Conservation (phyloP, 1,140 invertebrate genomes). For the Drosophila kohkoa region DNA sequence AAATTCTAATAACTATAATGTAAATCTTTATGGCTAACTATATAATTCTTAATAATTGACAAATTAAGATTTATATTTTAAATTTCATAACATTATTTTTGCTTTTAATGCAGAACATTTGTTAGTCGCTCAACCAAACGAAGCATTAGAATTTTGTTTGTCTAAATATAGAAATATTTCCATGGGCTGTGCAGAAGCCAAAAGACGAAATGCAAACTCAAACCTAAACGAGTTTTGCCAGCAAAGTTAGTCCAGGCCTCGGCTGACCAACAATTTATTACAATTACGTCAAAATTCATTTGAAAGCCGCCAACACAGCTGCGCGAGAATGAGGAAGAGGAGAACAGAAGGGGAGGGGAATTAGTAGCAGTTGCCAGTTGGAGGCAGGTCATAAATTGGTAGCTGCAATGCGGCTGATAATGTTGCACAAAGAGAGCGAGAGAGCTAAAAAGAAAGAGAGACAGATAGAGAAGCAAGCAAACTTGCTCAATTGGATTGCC, state of each 20-base stretch:
- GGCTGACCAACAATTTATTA: slow-evolving; percentile 80
- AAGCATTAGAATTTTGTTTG: slow-evolving; percentile 28
- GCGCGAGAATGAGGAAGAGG: background rate
- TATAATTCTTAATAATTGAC: no score
- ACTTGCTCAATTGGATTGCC: slow-evolving; percentile 65
- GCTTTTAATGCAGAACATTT: background rate
- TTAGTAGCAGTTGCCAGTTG: background rate
- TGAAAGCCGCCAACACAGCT: slow-evolving; percentile 57
- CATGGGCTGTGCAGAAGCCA: slow-evolving; percentile 13
- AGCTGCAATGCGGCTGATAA: slow-evolving; percentile 79
- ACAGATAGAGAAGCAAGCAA: slow-evolving; percentile 19
- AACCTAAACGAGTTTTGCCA: slow-evolving; percentile 29
- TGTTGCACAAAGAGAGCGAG: slow-evolving; percentile 24
- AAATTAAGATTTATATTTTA: no score
- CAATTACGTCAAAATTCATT: slow-evolving; percentile 82
- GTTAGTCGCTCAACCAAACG: background rate
- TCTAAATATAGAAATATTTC: slow-evolving; percentile 62
- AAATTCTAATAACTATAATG: no score
- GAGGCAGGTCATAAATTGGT: slow-evolving; percentile 67
- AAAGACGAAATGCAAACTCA: background rate
- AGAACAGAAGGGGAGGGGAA: no score
- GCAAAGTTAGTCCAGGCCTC: slow-evolving; percentile 41
- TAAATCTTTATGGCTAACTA: no score
- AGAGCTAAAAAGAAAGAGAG: slow-evolving; percentile 2
- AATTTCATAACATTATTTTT: background rate